Percentiles rank a stretch among this genome's conserved stretches.
These are phyloP conservation scores for Dipodomys stephensi DNA, from an alignment of 2,113 vertebrate species.

Conservation along the genomic window DNA sequence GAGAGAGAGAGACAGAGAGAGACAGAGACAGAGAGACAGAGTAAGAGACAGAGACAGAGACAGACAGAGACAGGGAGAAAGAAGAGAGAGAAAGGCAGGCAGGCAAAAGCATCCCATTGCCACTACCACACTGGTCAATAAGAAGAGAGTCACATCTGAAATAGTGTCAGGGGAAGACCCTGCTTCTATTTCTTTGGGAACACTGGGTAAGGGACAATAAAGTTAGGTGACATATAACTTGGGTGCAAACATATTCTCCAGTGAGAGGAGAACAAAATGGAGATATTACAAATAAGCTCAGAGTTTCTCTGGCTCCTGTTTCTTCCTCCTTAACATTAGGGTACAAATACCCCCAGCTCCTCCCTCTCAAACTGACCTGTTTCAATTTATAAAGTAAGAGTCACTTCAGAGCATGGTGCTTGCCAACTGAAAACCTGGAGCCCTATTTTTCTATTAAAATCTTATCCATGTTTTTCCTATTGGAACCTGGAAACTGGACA, in stretches of 20 bases:
- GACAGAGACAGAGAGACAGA: no score
- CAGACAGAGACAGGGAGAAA: no score
- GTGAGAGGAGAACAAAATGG: constrained; percentile 46
- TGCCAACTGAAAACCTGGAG: constrained; percentile 79
- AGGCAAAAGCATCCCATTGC: not conserved
- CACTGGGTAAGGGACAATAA: not conserved
- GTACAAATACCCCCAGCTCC: constrained; percentile 12
- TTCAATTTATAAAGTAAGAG: constrained; percentile 71
- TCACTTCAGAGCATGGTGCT: constrained; percentile 52
- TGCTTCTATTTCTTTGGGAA: not conserved
- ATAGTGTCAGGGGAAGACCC: not conserved
- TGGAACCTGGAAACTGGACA: constrained; percentile 83
- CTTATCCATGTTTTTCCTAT: constrained; percentile 81
- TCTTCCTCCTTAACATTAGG: constrained; percentile 44
- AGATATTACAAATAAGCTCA: not conserved
- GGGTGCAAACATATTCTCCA: not conserved
- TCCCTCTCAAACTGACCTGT: constrained; percentile 56
- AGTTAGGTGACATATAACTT: not conserved
- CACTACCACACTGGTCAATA: not conserved
- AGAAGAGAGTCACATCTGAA: constrained; percentile 12
- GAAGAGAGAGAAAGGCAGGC: no score
- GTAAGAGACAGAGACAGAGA: no score
- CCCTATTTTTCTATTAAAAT: constrained; percentile 81
- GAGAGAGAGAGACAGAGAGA: no score
- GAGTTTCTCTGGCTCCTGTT: constrained; percentile 21